Conservation (phyloP, 1,140 invertebrate genomes). For the Heliconius melpomene region DNA sequence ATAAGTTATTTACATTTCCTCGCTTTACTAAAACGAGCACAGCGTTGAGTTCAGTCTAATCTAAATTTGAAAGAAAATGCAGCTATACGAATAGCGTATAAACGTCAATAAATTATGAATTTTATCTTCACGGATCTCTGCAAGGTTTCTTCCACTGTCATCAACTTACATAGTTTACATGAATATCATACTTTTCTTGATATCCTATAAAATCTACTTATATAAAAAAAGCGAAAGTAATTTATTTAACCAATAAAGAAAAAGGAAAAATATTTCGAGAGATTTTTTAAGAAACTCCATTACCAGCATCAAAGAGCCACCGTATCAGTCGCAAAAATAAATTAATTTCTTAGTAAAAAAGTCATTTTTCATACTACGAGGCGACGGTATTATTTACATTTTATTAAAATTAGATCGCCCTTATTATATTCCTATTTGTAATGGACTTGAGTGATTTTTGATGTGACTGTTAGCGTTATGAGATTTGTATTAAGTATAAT, state of each 20-base stretch:
- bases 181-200: neutral
- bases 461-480: neutral
- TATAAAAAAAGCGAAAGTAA: neutral
- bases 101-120: too few relatives aligned
- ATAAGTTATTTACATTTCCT: too few relatives aligned
- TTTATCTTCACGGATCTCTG: too few relatives aligned
- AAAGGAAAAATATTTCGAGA: neutral
- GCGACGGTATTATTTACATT: neutral
- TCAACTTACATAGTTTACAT: neutral
- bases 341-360: neutral
- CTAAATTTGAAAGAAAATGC: too few relatives aligned
- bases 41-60: too few relatives aligned
- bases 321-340: neutral
- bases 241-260: neutral
- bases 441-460: neutral
- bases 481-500: too few relatives aligned
- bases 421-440: neutral
- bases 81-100: too few relatives aligned
- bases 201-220: neutral
- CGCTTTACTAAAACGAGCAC: too few relatives aligned
- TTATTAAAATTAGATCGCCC: neutral
- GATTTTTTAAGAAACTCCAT: slow-evolving; percentile 4
- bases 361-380: neutral
- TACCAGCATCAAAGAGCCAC: neutral
- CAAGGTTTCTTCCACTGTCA: too few relatives aligned